phyloP scores from a whole-genome alignment of 2,113 vertebrate species.

The Pao palembangensis region DNA sequence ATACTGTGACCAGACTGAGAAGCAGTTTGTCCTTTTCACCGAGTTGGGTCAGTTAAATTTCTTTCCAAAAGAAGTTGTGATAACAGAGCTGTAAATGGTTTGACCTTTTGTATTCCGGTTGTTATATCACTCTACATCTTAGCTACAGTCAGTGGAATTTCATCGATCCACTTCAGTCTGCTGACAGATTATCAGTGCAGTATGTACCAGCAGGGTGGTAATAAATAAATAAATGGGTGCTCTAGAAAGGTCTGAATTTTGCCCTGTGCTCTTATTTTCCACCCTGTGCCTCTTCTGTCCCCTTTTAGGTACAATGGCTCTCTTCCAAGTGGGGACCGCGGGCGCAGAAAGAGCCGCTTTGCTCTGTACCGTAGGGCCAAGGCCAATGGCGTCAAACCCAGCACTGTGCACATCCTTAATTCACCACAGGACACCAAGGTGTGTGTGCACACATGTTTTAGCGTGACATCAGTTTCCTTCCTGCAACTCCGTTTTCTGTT shows the following conservation, averaged over 20 bases:
- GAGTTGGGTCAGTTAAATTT: slow-evolving; percentile 6
- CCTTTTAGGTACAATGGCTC: slow-evolving; percentile 93
- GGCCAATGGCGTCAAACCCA: slow-evolving; percentile 95
- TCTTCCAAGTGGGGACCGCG: slow-evolving; percentile 91
- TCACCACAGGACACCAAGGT: slow-evolving; percentile 96
- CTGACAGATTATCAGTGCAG: neutral
- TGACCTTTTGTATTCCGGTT: slow-evolving; percentile 4
- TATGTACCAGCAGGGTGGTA: neutral
- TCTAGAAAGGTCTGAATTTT: neutral
- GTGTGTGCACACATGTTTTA: slow-evolving; percentile 50
- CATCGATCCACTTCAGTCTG: slow-evolving; percentile 1
- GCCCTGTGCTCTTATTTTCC: neutral
- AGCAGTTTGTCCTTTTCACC: slow-evolving; percentile 9
- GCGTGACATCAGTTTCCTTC: slow-evolving; percentile 40
- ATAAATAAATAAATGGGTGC: too few species aligned
- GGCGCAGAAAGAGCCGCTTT: slow-evolving; percentile 96
- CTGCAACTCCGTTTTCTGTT: slow-evolving; percentile 26
- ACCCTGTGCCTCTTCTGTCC: neutral
- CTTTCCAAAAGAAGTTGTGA: neutral
- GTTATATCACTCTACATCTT: slow-evolving; percentile 1
- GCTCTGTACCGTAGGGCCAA: slow-evolving; percentile 88
- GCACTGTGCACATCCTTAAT: slow-evolving; percentile 92
- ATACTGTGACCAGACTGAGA: too few species aligned
- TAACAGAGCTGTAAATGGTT: neutral
- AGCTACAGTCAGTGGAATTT: slow-evolving; percentile 1